phyloP scores from a whole-genome alignment of 2,113 vertebrate genomes.

The Callithrix jacchus region DNA sequence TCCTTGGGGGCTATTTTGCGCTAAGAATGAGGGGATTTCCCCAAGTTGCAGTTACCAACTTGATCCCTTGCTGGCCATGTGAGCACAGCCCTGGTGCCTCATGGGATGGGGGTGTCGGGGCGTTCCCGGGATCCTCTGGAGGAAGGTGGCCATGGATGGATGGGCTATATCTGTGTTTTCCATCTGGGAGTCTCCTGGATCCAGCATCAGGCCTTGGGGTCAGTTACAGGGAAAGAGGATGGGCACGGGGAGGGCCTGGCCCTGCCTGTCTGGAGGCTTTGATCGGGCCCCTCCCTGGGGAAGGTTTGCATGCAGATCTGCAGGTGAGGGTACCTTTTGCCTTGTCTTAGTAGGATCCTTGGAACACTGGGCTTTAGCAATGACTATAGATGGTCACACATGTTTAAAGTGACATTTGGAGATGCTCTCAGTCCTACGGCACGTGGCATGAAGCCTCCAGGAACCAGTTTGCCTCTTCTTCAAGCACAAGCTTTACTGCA shows the following conservation, averaged over 20 bases:
- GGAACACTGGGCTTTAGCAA: background rate
- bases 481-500: conserved; percentile 53
- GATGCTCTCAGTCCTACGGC: background rate
- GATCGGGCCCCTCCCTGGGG: background rate
- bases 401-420: background rate
- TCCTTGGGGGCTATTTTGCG: conserved; percentile 56
- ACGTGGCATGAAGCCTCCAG: background rate
- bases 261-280: too few species aligned
- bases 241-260: fast-evolving
- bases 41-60: background rate
- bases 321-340: background rate
- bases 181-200: background rate
- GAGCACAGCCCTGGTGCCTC: background rate
- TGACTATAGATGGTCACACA: too few species aligned
- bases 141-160: background rate
- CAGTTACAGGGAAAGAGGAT: background rate
- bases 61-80: background rate
- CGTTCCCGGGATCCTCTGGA: background rate
- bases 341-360: background rate
- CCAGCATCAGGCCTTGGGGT: background rate
- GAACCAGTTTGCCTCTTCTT: background rate
- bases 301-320: background rate
- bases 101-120: background rate
- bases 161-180: background rate
- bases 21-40: conserved; percentile 1